Evolutionary conservation across 1,140 invertebrate species (phyloP).

Genomic region (Drosophila erecta): DNA sequence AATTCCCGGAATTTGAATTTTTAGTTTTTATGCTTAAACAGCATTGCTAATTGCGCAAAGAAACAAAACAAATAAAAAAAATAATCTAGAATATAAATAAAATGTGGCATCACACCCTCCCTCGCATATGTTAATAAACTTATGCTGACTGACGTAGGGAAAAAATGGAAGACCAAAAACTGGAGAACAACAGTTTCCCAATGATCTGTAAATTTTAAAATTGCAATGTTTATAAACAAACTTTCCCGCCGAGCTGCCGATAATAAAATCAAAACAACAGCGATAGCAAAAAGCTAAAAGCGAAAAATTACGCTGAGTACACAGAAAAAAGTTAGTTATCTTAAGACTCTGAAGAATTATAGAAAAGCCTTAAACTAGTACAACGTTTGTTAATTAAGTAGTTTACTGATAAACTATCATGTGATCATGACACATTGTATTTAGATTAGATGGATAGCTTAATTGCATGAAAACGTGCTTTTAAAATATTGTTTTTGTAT

Average conservation of each 20-base stretch:
- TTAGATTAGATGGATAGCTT: no score
- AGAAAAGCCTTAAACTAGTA: no score
- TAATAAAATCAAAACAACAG: constrained; percentile 65
- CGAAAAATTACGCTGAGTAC: constrained; percentile 15
- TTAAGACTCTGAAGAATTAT: no score
- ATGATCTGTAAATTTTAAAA: constrained; percentile 79
- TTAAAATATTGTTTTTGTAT: no score
- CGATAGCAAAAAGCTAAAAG: constrained; percentile 14
- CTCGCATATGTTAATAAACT: constrained; percentile 58
- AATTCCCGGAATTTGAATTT: neutral
- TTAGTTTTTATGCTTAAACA: constrained; percentile 27
- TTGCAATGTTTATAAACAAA: constrained; percentile 84
- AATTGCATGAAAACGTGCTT: no score
- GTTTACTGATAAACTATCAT: no score
- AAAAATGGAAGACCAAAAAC: constrained; percentile 21
- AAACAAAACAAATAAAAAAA: constrained; percentile 78
- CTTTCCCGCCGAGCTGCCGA: constrained; percentile 61
- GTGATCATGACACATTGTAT: no score
- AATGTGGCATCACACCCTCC: constrained; percentile 68
- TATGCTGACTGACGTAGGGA: constrained; percentile 63
- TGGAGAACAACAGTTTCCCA: constrained; percentile 42
- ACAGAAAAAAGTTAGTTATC: neutral
- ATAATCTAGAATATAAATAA: constrained; percentile 72
- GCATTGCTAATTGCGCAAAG: constrained; percentile 70
- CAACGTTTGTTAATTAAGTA: no score